Conservation (phyloP, 2,113 vertebrate genomes). For the Pomatostomus ruficeps region DNA sequence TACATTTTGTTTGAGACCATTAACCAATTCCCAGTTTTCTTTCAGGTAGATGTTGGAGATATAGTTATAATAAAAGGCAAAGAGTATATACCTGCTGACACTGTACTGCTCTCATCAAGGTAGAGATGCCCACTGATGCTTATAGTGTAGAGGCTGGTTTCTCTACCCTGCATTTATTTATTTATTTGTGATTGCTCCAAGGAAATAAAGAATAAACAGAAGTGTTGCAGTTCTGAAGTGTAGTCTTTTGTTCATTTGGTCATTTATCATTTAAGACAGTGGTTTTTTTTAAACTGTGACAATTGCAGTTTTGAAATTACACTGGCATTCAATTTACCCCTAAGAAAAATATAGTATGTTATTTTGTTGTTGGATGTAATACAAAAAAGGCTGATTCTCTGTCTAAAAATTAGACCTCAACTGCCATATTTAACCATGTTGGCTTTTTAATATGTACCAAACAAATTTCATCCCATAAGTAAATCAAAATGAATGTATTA, state of each 20-base stretch:
- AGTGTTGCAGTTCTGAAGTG: slow-evolving; percentile 34
- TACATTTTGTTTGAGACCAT: slow-evolving; percentile 69
- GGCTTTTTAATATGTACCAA: not conserved
- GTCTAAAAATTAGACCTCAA: not conserved
- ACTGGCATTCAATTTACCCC: not conserved
- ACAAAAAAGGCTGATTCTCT: not conserved
- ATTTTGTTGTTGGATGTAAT: not conserved
- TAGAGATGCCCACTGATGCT: slow-evolving; percentile 81
- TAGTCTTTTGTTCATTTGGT: not conserved
- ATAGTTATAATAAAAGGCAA: slow-evolving; percentile 96
- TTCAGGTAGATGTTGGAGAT: slow-evolving; percentile 98
- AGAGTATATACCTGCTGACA: slow-evolving; percentile 96
- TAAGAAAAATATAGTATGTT: not conserved
- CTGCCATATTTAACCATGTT: not conserved
- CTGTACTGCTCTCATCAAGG: slow-evolving; percentile 96
- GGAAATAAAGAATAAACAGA: slow-evolving; percentile 86
- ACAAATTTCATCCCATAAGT: not conserved
- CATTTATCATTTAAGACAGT: not conserved
- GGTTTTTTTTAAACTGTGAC: not conserved
- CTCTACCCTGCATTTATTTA: slow-evolving; percentile 78
- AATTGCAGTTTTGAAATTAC: not conserved
- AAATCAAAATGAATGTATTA: not conserved
- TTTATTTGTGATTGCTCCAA: slow-evolving; percentile 72
- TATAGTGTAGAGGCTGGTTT: slow-evolving; percentile 77
- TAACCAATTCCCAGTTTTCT: slow-evolving; percentile 90